Base-by-base conservation (phyloP, 2,888 invertebrate species). In the Acronicta psi region DNA sequence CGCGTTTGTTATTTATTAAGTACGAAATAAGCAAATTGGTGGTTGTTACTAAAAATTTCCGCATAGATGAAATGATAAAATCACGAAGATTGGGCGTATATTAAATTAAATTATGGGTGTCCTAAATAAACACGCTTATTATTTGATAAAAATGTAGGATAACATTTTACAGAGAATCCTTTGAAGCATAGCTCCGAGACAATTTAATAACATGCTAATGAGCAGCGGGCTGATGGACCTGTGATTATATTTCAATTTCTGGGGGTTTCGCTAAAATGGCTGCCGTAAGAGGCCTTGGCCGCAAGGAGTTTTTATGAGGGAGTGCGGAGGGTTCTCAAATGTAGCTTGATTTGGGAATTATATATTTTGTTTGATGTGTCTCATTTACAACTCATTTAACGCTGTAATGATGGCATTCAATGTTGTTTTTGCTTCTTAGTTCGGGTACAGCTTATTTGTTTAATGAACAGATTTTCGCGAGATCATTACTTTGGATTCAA, bases 181-280 rank as follows among this genome's bases (percentile, higher is more conserved):
- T 44, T 11, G 13, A 6, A 40, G 18, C 43, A 36, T 49, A 44
- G 56, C 53, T 18, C 36, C 14, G 42, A 44, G 62, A 44, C 55
- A 50, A 58, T 73, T 73, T 80, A 76, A 81, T 80, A 78, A 72
- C 67, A 78, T 78, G 79, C 69, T 77, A 78, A 83, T 77, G 77
- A 76, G 70, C 53, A 56, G 49, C 59, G 47, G 53, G 43, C 40
- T 70, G 46, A 53, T 17, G 55, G 51, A 50, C 43, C 31, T 9
- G 40, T 64, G 66, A 74, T 75, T 75, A 73, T 58, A 65, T 64
- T 75, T 71, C 76, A 73, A 77, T 81, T 77, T 63, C 51, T 36
- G 29, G 50, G 58, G 42, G 34, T 37, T 47, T 14, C 25, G n/a
- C n/a, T 17, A 36, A 49, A 55, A 64, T 59, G 49, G 20, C 23